A percentile compares a stretch with the other conserved stretches of the same genome.
Evolutionary conservation across 2,113 vertebrate genomes (phyloP).

Genomic region (Cephalopholis sonnerati): DNA sequence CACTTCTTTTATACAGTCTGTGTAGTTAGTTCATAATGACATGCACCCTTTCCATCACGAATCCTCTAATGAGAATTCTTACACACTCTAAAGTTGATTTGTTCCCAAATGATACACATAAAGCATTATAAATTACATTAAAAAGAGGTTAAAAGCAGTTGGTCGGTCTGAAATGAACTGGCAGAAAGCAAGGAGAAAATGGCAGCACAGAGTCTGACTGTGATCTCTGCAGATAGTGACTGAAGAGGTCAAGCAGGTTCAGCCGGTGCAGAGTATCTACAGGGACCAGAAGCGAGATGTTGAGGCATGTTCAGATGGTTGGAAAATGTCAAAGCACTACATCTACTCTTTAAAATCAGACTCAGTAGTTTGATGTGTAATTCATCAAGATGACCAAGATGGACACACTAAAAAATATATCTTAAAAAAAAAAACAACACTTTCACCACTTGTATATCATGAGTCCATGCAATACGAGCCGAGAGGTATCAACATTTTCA

Average conservation of each 20-base stretch:
- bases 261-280: not conserved
- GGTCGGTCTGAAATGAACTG: not conserved
- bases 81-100: not conserved
- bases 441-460: constrained; percentile 13
- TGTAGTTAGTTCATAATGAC: no score
- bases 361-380: constrained; percentile 30
- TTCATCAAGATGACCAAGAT: constrained; percentile 21
- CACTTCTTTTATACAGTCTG: no score
- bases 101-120: not conserved
- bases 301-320: constrained; percentile 23
- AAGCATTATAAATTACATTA: constrained; percentile 1
- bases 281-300: not conserved
- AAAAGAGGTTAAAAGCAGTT: constrained; percentile 11
- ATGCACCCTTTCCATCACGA: not conserved
- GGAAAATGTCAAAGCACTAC: constrained; percentile 10
- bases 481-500: constrained; percentile 36
- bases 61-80: not conserved
- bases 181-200: constrained; percentile 1
- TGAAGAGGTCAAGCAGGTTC: constrained; percentile 4
- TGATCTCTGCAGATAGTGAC: not conserved
- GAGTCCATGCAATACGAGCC: constrained; percentile 40
- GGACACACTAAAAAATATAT: constrained; percentile 12
- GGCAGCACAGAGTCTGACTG: not conserved
- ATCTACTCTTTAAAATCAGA: constrained; percentile 18
- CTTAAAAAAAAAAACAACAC: not conserved